A percentile compares a stretch with the other conserved stretches of the same genome.
Evolutionary conservation across 2,888 invertebrate species (phyloP).

Genomic region (Monoplex corrugatus): DNA sequence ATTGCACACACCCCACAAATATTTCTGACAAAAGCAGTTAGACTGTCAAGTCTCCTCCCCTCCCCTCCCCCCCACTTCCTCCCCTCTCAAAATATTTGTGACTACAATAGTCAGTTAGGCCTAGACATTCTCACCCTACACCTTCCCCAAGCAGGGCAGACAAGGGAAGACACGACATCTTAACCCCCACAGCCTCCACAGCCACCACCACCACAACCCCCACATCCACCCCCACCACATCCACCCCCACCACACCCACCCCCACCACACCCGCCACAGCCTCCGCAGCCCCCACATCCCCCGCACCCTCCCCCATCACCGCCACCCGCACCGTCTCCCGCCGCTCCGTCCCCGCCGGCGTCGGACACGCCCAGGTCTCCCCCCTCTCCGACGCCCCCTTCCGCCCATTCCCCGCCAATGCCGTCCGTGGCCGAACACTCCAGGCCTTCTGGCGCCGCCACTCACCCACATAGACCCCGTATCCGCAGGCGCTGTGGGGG

Average conservation of each 20-base stretch:
- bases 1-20: background rate
- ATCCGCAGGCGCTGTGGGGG: slow-evolving; percentile 42
- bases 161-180: background rate
- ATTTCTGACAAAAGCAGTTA: too few species aligned
- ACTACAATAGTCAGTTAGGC: background rate
- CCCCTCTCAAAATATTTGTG: background rate
- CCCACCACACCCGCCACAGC: slow-evolving; percentile 51
- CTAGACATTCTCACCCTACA: background rate
- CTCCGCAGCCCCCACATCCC: slow-evolving; percentile 48
- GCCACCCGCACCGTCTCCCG: slow-evolving; percentile 42
- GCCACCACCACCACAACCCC: slow-evolving; percentile 55
- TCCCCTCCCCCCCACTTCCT: background rate
- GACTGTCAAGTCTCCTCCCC: background rate
- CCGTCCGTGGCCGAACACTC: slow-evolving; percentile 58
- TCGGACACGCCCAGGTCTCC: slow-evolving; percentile 46
- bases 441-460: slow-evolving; percentile 54
- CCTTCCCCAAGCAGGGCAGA: background rate
- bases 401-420: slow-evolving; percentile 62
- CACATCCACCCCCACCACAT: slow-evolving; percentile 53
- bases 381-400: slow-evolving; percentile 17
- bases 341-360: slow-evolving; percentile 46
- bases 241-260: slow-evolving; percentile 46
- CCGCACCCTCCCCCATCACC: slow-evolving; percentile 39
- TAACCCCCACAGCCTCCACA: slow-evolving; percentile 41
- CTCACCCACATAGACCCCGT: slow-evolving; percentile 62